A percentile compares a stretch with the other conserved stretches of the same genome.
phyloP scores from a whole-genome alignment of 2,797 vertebrate genomes.

The Catharus ustulatus region DNA sequence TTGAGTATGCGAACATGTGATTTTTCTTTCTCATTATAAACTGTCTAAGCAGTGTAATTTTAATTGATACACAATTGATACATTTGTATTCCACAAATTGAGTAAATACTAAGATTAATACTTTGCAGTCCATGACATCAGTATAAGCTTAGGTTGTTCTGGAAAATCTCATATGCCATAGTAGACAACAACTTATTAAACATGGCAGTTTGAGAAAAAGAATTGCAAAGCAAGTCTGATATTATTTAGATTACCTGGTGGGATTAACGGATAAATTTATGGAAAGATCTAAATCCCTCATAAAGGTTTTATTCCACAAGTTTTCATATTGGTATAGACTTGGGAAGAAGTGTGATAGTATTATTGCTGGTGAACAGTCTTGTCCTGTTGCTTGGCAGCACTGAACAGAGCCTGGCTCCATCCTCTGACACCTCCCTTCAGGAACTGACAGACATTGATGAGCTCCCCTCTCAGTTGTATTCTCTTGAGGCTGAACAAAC shows the following conservation, averaged over 20 bases:
- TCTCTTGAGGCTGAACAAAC: rapidly evolving
- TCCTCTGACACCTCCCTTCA: background rate
- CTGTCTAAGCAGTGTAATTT: constrained; percentile 43
- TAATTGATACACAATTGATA: constrained; percentile 30
- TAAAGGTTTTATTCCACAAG: background rate
- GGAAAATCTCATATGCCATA: background rate
- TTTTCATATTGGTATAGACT: background rate
- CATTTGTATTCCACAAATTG: constrained; percentile 25
- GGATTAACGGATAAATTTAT: background rate
- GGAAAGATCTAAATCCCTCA: background rate
- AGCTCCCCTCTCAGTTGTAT: rapidly evolving
- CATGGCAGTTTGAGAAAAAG: background rate
- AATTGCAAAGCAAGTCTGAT: background rate
- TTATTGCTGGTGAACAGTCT: background rate
- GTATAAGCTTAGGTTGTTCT: background rate
- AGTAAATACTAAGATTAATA: background rate
- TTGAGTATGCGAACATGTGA: constrained; percentile 50
- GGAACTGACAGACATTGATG: background rate
- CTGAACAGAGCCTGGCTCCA: background rate
- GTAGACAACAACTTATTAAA: background rate
- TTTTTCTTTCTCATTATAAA: constrained; percentile 53
- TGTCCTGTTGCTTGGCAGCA: background rate
- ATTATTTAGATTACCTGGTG: background rate
- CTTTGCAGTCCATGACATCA: background rate
- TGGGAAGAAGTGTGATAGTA: background rate